Conservation (phyloP, 2,797 vertebrate species). For the Hozukius guyotensis region DNA sequence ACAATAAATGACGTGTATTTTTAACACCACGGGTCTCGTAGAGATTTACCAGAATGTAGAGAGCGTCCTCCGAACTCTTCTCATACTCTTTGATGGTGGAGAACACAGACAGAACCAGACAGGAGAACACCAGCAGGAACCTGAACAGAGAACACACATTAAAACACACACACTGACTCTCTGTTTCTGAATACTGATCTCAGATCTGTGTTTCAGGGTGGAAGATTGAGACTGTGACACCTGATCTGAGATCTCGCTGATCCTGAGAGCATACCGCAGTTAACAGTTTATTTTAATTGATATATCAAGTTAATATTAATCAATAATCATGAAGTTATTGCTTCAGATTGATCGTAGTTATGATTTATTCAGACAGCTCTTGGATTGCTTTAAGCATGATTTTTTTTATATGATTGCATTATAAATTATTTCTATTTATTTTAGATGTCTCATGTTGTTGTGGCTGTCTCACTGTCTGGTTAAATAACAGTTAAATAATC, state of each 20-base stretch:
- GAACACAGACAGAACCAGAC: conserved; percentile 96
- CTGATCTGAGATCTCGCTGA: neutral
- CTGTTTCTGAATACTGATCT: neutral
- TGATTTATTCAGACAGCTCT: too few relatives aligned
- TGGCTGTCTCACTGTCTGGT: too few relatives aligned
- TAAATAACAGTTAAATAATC: too few relatives aligned
- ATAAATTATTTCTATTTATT: too few relatives aligned
- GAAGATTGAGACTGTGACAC: neutral
- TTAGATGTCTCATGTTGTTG: too few relatives aligned
- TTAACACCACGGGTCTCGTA: neutral
- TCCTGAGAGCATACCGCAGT: neutral
- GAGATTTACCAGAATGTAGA: conserved; percentile 92
- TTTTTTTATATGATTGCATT: too few relatives aligned
- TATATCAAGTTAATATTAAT: neutral
- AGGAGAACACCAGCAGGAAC: conserved; percentile 97
- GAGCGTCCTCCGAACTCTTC: conserved; percentile 95
- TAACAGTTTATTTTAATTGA: neutral
- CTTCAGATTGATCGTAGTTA: neutral
- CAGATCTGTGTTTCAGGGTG: neutral
- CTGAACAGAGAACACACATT: conserved; percentile 71
- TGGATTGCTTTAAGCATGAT: too few relatives aligned
- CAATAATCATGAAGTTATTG: neutral
- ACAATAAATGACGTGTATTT: neutral
- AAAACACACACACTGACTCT: conserved; percentile 1
- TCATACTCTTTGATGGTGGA: conserved; percentile 98